Conservation (phyloP, 1,140 invertebrate species). For the Glomeris maerens region DNA sequence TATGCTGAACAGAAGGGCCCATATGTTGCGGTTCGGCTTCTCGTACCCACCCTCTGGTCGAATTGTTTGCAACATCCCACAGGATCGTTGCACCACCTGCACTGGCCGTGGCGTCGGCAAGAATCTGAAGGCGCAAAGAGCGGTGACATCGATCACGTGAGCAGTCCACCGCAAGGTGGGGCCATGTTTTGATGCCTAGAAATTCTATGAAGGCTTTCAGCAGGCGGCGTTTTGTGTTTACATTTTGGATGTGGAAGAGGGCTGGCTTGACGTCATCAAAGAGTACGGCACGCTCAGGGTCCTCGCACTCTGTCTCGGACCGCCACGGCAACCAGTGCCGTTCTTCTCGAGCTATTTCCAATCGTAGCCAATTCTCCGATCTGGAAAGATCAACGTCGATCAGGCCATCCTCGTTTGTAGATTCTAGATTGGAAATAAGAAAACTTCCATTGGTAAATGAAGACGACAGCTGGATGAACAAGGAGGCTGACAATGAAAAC, state of each 20-base stretch:
- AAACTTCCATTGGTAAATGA: too few species aligned
- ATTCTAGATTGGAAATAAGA: too few species aligned
- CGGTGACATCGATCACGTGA: neutral
- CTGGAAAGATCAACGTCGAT: constrained; percentile 3
- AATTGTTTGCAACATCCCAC: neutral
- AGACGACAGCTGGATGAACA: neutral
- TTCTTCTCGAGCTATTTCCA: constrained; percentile 30
- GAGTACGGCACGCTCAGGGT: constrained; percentile 33
- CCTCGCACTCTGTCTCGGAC: constrained; percentile 33
- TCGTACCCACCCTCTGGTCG: constrained; percentile 9
- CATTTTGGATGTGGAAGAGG: constrained; percentile 25
- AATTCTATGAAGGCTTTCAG: constrained; percentile 28
- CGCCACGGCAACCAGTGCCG: constrained; percentile 35
- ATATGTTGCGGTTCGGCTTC: constrained; percentile 10
- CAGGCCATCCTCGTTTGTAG: constrained; percentile 3
- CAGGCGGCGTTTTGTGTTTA: constrained; percentile 24
- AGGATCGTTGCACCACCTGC: constrained; percentile 1
- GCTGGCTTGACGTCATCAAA: constrained; percentile 32
- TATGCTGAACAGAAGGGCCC: constrained; percentile 16
- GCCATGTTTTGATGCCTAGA: constrained; percentile 23
- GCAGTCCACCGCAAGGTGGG: neutral
- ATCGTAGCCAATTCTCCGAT: constrained; percentile 29
- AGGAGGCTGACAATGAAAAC: neutral
- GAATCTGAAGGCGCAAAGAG: constrained; percentile 15
- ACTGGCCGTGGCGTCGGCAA: constrained; percentile 11